Percentiles rank a stretch among this genome's conserved stretches.
Evolutionary conservation across 2,113 vertebrate species (phyloP).

Genomic region (Bagarius yarrelli): DNA sequence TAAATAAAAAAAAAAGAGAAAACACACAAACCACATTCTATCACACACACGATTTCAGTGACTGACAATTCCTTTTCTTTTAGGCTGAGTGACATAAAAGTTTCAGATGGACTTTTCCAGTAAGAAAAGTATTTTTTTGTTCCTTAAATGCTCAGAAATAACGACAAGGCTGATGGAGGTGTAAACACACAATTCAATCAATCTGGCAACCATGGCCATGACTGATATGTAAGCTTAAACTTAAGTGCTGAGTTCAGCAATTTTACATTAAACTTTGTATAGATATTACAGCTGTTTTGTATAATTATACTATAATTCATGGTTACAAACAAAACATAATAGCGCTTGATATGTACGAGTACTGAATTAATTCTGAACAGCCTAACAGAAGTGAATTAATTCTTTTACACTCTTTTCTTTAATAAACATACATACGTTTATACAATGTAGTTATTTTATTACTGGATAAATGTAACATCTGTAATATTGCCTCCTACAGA

Average conservation of each 20-base stretch:
- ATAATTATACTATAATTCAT: background rate
- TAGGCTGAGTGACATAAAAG: conserved; percentile 18
- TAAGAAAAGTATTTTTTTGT: conserved; percentile 33
- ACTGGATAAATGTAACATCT: background rate
- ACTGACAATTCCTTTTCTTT: conserved; percentile 9
- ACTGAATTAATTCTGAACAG: background rate
- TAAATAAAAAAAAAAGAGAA: conserved; percentile 46
- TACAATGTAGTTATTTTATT: background rate
- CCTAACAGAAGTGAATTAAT: background rate
- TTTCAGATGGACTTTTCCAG: conserved; percentile 21
- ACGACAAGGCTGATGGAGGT: conserved; percentile 15
- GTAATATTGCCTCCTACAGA: background rate
- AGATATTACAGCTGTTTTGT: background rate
- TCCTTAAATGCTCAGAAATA: conserved; percentile 39
- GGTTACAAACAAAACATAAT: background rate
- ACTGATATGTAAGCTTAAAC: background rate
- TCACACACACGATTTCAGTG: background rate
- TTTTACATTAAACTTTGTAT: background rate
- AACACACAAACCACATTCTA: conserved; percentile 33
- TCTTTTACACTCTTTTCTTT: too few species aligned
- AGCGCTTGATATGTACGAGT: background rate
- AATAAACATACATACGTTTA: background rate
- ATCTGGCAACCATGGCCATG: background rate
- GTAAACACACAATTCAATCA: background rate
- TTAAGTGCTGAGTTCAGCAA: background rate